These are phyloP conservation scores for Eustalomyia histrio DNA, from an alignment of 2,888 invertebrate species.

Conservation along the genomic window DNA sequence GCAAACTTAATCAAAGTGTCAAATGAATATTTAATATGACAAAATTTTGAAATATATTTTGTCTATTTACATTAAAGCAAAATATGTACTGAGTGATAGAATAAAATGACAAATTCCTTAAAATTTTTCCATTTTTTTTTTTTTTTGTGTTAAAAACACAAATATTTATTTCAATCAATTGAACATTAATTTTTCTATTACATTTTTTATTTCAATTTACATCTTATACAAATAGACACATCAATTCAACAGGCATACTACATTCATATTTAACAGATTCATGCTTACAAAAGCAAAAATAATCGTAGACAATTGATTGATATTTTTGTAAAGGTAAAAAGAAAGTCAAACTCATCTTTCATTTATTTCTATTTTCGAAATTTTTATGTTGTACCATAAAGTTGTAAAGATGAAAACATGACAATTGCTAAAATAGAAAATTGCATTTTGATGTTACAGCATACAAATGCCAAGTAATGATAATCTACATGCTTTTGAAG, in stretches of 20 bases:
- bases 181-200: slow-evolving; percentile 55
- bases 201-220: slow-evolving; percentile 53
- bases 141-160: neutral
- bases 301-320: slow-evolving; percentile 47
- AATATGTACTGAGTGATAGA: neutral
- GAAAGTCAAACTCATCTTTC: slow-evolving; percentile 49
- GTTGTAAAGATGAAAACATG: slow-evolving; percentile 35
- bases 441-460: slow-evolving; percentile 56
- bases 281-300: neutral
- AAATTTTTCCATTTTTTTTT: neutral
- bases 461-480: slow-evolving; percentile 14
- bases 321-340: slow-evolving; percentile 28
- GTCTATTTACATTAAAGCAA: neutral
- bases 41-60: neutral
- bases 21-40: neutral
- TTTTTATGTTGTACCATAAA: slow-evolving; percentile 11
- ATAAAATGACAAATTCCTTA: neutral
- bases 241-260: neutral
- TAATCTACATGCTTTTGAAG: neutral
- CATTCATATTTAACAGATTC: neutral
- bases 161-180: slow-evolving; percentile 55
- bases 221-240: neutral
- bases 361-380: slow-evolving; percentile 9
- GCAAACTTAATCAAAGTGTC: neutral
- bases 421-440: slow-evolving; percentile 59